Conservation (phyloP, 2,888 invertebrate species). For the Rhodophaea formosa region DNA sequence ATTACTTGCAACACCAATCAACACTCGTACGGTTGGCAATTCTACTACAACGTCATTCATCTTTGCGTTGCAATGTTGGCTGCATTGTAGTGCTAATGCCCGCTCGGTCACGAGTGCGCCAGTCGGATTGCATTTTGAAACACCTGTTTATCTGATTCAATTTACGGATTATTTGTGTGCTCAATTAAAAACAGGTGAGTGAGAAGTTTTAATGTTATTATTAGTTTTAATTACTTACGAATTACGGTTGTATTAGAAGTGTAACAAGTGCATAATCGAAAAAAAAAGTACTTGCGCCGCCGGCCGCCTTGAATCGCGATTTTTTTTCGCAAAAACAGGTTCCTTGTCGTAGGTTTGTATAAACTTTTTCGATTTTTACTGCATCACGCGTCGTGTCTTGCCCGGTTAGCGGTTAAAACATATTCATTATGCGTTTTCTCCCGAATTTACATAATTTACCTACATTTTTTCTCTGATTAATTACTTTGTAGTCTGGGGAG, state of each 20-base stretch:
- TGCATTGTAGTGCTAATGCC: conserved; percentile 68
- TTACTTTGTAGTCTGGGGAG: not conserved
- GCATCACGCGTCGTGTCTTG: conserved; percentile 31
- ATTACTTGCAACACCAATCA: not conserved
- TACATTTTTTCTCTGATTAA: conserved; percentile 1
- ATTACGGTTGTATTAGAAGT: not conserved
- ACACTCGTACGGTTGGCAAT: conserved; percentile 3
- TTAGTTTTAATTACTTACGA: not conserved
- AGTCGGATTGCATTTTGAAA: conserved; percentile 44
- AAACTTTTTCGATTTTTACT: conserved; percentile 48
- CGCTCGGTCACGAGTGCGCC: conserved; percentile 72
- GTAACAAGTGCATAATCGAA: conserved; percentile 29
- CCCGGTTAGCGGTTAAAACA: conserved; percentile 2
- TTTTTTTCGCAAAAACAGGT: conserved; percentile 62
- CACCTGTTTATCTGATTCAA: conserved; percentile 41
- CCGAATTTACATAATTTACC: conserved; percentile 8
- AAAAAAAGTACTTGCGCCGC: conserved; percentile 50
- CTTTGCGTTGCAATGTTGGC: conserved; percentile 51
- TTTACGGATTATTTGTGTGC: conserved; percentile 41
- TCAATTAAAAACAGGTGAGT: conserved; percentile 43
- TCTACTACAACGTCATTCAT: conserved; percentile 21
- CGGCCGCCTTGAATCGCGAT: conserved; percentile 33
- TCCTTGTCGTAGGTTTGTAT: conserved; percentile 39
- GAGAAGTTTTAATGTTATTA: conserved; percentile 4
- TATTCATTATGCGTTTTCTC: conserved; percentile 14